Evolutionary conservation across 2,888 invertebrate genomes (phyloP).

Genomic region (Cerastis rubricosa): DNA sequence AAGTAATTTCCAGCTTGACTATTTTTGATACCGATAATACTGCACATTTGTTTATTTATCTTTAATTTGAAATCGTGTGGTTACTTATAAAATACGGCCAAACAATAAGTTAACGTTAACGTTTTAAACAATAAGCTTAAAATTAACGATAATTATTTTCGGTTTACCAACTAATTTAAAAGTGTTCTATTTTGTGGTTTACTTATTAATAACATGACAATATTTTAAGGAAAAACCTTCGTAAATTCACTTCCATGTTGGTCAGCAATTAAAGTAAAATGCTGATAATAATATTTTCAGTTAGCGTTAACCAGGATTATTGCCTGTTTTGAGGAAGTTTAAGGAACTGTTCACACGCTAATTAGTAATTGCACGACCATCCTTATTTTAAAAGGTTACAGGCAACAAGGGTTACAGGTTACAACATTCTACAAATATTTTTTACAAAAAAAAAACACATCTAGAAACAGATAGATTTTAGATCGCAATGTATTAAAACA

Average conservation of each 20-base stretch:
- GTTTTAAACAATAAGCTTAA: slow-evolving; percentile 4
- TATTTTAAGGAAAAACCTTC: slow-evolving; percentile 44
- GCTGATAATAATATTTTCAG: slow-evolving; percentile 45
- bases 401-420: background rate
- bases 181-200: slow-evolving; percentile 43
- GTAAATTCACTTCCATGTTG: slow-evolving; percentile 54
- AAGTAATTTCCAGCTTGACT: background rate
- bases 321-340: slow-evolving; percentile 20
- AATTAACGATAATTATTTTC: slow-evolving; percentile 1
- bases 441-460: background rate
- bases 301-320: slow-evolving; percentile 25
- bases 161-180: slow-evolving; percentile 41
- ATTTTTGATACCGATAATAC: background rate
- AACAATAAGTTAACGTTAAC: no score
- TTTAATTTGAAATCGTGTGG: background rate
- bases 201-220: slow-evolving; percentile 39
- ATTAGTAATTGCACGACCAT: slow-evolving; percentile 44
- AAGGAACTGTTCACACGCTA: slow-evolving; percentile 49
- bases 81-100: background rate
- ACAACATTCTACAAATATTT: background rate
- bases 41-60: background rate
- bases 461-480: no score
- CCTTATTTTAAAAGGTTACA: slow-evolving; percentile 2
- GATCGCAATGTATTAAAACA: no score
- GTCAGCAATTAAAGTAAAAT: slow-evolving; percentile 42